Conservation (phyloP, 2,797 vertebrate species). For the Poecilia wingei region DNA sequence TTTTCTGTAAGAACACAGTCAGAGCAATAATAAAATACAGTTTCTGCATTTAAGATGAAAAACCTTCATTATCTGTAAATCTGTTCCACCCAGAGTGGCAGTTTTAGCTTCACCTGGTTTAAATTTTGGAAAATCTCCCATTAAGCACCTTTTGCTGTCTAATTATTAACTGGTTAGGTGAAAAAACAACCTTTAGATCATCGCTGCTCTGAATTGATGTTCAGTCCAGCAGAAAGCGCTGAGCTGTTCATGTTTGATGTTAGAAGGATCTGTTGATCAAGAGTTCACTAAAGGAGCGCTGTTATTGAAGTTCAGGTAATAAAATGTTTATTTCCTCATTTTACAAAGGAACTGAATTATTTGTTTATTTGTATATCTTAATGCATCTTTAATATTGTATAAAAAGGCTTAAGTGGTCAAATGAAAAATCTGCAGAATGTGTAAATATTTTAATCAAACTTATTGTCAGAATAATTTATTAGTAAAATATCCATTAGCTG, state of each 20-base stretch:
- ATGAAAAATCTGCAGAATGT: background rate
- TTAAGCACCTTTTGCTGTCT: background rate
- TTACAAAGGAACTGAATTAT: background rate
- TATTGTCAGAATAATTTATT: background rate
- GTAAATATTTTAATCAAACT: background rate
- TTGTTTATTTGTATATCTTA: background rate
- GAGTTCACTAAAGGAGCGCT: background rate
- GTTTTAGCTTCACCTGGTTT: background rate
- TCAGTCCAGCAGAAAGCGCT: background rate
- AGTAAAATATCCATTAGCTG: background rate
- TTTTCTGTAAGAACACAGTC: background rate
- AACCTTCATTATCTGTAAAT: background rate
- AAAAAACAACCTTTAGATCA: background rate
- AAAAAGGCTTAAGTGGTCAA: background rate
- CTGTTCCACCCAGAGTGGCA: background rate
- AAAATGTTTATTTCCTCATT: background rate
- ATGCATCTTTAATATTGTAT: background rate
- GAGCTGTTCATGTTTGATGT: background rate
- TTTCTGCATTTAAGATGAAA: background rate
- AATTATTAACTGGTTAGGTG: background rate
- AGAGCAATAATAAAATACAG: background rate
- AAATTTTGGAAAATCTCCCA: background rate
- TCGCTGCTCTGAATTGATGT: background rate
- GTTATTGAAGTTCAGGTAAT: background rate
- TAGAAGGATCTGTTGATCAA: background rate